These are phyloP conservation scores for Galeopsomyia nigrocyanea DNA, from an alignment of 2,888 invertebrate genomes.

Conservation along the genomic window DNA sequence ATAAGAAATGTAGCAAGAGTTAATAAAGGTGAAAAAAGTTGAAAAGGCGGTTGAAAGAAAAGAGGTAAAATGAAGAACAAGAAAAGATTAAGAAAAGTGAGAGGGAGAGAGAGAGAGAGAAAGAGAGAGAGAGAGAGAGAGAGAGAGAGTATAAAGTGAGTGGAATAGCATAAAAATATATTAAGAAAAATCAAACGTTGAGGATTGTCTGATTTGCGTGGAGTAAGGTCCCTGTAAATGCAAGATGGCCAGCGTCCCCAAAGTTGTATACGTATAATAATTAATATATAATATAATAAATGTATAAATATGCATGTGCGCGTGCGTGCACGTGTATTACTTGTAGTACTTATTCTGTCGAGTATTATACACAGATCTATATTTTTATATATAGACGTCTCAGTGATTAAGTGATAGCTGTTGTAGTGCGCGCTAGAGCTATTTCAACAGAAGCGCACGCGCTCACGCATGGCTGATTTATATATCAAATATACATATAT, in stretches of 20 bases:
- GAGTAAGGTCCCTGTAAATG: slow-evolving; percentile 69
- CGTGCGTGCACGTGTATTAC: slow-evolving; percentile 48
- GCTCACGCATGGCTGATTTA: slow-evolving; percentile 46
- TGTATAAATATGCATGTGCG: slow-evolving; percentile 57
- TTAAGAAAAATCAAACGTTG: slow-evolving; percentile 59
- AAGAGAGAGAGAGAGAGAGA: slow-evolving; percentile 45
- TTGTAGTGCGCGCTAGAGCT: slow-evolving; percentile 28
- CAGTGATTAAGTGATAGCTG: slow-evolving; percentile 9
- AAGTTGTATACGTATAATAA: slow-evolving; percentile 64
- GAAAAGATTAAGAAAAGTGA: slow-evolving; percentile 17
- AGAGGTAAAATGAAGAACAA: background rate
- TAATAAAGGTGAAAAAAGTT: slow-evolving; percentile 44
- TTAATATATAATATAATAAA: slow-evolving; percentile 55
- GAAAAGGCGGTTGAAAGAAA: slow-evolving; percentile 15
- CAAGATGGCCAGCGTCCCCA: slow-evolving; percentile 69
- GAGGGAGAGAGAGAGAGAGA: slow-evolving; percentile 49
- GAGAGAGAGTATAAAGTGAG: too few relatives aligned
- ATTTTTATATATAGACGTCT: slow-evolving; percentile 30
- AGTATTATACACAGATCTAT: slow-evolving; percentile 4
- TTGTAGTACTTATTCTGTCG: slow-evolving; percentile 24
- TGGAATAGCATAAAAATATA: slow-evolving; percentile 41
- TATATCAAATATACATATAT: slow-evolving; percentile 48
- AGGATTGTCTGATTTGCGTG: slow-evolving; percentile 68
- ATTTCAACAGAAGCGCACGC: slow-evolving; percentile 31
- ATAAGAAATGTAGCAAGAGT: slow-evolving; percentile 11